A percentile compares a stretch with the other conserved stretches of the same genome.
Conservation (phyloP, 2,888 invertebrate genomes). For the Megalurothrips usitatus region DNA sequence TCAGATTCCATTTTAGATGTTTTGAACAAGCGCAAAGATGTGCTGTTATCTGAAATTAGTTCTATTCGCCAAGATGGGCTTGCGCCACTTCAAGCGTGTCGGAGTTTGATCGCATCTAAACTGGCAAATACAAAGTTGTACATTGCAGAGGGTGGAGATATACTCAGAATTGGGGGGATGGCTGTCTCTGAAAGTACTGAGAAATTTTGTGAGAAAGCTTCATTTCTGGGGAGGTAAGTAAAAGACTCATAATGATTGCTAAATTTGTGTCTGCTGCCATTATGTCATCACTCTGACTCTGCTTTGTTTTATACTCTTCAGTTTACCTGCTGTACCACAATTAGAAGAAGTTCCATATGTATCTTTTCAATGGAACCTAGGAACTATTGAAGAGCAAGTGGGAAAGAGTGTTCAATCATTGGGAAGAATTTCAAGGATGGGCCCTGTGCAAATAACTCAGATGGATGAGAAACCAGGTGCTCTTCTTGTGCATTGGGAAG, state of each 20-base stretch:
- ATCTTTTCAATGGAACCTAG: constrained; percentile 49
- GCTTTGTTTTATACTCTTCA: constrained; percentile 31
- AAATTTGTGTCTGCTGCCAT: not conserved
- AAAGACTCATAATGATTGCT: not conserved
- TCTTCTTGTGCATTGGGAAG: constrained; percentile 52
- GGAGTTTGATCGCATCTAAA: constrained; percentile 45
- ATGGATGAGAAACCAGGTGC: constrained; percentile 53
- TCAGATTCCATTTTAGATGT: not conserved
- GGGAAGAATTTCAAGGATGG: constrained; percentile 40
- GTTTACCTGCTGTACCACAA: constrained; percentile 54
- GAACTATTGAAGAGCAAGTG: constrained; percentile 42
- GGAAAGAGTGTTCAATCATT: constrained; percentile 38
- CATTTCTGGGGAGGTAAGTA: constrained; percentile 45
- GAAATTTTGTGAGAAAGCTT: constrained; percentile 37
- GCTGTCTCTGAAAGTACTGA: constrained; percentile 39
- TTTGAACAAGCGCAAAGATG: not conserved
- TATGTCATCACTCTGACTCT: not conserved
- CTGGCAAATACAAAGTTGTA: constrained; percentile 44
- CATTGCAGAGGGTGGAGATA: constrained; percentile 42
- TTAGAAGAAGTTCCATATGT: constrained; percentile 54
- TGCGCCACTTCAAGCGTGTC: constrained; percentile 46
- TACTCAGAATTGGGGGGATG: constrained; percentile 36
- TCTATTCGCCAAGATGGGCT: constrained; percentile 42
- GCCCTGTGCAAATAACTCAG: constrained; percentile 49
- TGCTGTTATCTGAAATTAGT: not conserved